A percentile compares a stretch with the other conserved stretches of the same genome.
Conservation (phyloP, 2,113 vertebrate genomes). For the Cottus gobio region DNA sequence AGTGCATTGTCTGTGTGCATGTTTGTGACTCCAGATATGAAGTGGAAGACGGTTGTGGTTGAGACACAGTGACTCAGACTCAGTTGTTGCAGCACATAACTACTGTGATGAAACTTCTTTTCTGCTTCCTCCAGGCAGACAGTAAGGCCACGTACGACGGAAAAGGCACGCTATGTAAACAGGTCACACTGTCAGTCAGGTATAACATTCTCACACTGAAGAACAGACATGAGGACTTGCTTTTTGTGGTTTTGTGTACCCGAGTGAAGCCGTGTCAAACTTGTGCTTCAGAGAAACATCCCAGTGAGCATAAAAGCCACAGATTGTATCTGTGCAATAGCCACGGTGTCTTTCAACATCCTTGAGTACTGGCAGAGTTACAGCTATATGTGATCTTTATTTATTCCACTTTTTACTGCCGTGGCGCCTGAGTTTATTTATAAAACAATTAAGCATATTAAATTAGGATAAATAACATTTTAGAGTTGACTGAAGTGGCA, state of each 20-base stretch:
- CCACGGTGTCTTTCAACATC: not conserved
- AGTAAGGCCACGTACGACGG: conserved; percentile 10
- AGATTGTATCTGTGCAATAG: not conserved
- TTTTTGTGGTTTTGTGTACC: conserved; percentile 16
- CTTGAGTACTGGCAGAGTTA: not conserved
- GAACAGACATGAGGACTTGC: not conserved
- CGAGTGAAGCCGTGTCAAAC: not conserved
- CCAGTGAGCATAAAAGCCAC: not conserved
- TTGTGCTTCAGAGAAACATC: not conserved
- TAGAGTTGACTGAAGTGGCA: conserved; percentile 4
- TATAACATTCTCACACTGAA: conserved; percentile 8
- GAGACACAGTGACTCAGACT: conserved; percentile 35
- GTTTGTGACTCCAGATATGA: not conserved
- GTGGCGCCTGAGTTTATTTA: not conserved
- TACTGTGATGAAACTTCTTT: conserved; percentile 43
- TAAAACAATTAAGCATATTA: not conserved
- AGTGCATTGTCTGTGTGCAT: not conserved
- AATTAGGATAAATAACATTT: not conserved
- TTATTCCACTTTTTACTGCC: not conserved
- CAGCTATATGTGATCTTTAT: not conserved
- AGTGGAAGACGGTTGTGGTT: conserved; percentile 25
- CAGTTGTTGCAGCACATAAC: conserved; percentile 22
- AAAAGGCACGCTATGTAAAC: conserved; percentile 24
- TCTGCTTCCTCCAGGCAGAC: conserved; percentile 34
- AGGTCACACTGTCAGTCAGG: not conserved